A percentile compares a stretch with the other conserved stretches of the same genome.
These are phyloP conservation scores for Eilema griseolum DNA, from an alignment of 2,888 invertebrate genomes.

Conservation along the genomic window DNA sequence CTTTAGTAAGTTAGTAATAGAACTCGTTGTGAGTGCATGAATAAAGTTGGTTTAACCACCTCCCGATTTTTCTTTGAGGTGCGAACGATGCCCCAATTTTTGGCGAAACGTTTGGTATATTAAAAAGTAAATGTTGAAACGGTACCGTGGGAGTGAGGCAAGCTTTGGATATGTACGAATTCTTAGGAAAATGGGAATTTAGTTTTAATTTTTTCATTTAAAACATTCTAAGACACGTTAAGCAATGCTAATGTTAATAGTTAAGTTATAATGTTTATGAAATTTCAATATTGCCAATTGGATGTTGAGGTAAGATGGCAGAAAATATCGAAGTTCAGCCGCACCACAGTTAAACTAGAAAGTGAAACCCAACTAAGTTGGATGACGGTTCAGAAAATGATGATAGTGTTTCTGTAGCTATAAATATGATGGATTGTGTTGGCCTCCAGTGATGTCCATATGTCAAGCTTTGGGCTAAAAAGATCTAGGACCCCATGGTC, in stretches of 20 bases:
- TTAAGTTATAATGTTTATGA: too few relatives aligned
- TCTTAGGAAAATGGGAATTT: not conserved
- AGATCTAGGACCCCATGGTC: too few relatives aligned
- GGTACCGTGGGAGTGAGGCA: constrained; percentile 49
- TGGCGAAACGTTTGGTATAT: constrained; percentile 74
- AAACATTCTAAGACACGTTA: not conserved
- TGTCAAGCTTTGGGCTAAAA: too few relatives aligned
- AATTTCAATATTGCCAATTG: too few relatives aligned
- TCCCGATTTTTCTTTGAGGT: constrained; percentile 83
- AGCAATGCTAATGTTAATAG: too few relatives aligned
- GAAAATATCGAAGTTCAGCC: too few relatives aligned
- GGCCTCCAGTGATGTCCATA: too few relatives aligned
- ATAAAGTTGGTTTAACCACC: constrained; percentile 49
- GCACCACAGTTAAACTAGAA: too few relatives aligned
- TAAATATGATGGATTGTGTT: not conserved
- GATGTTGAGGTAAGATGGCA: too few relatives aligned
- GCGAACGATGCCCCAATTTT: constrained; percentile 83
- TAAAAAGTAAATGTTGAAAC: constrained; percentile 60
- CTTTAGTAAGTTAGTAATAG: constrained; percentile 47
- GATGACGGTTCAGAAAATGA: too few relatives aligned
- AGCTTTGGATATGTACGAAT: constrained; percentile 27
- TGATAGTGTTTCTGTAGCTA: not conserved
- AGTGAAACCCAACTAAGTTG: too few relatives aligned
- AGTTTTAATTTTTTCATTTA: not conserved
- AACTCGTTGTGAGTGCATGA: constrained; percentile 41